Conservation (phyloP, 2,888 invertebrate genomes). For the Heliconius hortense region DNA sequence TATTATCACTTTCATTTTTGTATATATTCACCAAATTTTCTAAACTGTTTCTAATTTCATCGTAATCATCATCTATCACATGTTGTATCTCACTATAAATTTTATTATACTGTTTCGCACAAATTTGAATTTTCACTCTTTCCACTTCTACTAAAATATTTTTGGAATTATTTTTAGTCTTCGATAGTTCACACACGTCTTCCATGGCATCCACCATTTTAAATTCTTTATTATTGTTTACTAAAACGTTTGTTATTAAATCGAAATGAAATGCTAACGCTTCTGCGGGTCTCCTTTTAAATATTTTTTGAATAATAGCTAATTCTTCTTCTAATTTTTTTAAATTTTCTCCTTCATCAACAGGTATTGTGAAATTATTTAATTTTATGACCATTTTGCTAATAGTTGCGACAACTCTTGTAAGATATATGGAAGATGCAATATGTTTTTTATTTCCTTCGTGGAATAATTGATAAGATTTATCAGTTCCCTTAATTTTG, state of each 20-base stretch:
- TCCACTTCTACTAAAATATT: slow-evolving; percentile 58
- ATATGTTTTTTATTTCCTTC: slow-evolving; percentile 64
- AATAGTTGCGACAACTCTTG: slow-evolving; percentile 60
- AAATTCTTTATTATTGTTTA: slow-evolving; percentile 54
- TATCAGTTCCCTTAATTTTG: slow-evolving; percentile 55
- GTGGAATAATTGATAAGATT: slow-evolving; percentile 57
- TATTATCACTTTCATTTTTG: slow-evolving; percentile 41
- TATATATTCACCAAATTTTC: slow-evolving; percentile 49
- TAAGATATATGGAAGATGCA: slow-evolving; percentile 58
- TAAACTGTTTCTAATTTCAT: slow-evolving; percentile 54
- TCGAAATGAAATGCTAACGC: slow-evolving; percentile 66
- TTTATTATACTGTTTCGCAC: slow-evolving; percentile 59
- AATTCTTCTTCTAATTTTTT: slow-evolving; percentile 55
- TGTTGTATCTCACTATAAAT: slow-evolving; percentile 56
- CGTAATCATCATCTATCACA: slow-evolving; percentile 52
- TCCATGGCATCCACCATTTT: slow-evolving; percentile 56
- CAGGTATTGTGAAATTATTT: slow-evolving; percentile 46
- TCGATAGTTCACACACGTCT: slow-evolving; percentile 56
- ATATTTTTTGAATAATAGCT: slow-evolving; percentile 55
- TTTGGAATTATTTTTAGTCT: slow-evolving; percentile 54
- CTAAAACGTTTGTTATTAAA: slow-evolving; percentile 61
- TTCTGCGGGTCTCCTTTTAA: slow-evolving; percentile 63
- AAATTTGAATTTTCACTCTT: slow-evolving; percentile 60
- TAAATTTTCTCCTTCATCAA: slow-evolving; percentile 46
- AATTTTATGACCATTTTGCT: slow-evolving; percentile 59